Evolutionary conservation across 2,113 vertebrate species (phyloP).

Genomic region (Australoheros scitulus): DNA sequence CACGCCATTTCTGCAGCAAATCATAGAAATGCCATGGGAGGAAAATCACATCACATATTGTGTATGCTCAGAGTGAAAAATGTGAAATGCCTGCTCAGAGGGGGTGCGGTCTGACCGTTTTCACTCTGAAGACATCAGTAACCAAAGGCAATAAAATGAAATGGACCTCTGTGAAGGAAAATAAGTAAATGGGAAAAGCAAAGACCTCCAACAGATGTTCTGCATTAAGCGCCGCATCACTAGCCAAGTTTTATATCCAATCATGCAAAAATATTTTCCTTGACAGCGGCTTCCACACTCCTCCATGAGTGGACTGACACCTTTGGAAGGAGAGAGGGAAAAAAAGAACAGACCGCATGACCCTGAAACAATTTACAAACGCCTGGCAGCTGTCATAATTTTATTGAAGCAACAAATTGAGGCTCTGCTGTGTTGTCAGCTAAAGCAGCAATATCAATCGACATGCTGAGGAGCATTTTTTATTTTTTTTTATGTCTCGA

Average conservation of each 20-base stretch:
- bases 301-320: constrained; percentile 35
- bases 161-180: constrained; percentile 43
- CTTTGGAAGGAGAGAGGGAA: neutral
- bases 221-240: constrained; percentile 49
- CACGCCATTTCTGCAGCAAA: constrained; percentile 2
- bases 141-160: constrained; percentile 36
- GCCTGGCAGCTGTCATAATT: constrained; percentile 61
- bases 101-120: constrained; percentile 11
- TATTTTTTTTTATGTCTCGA: neutral
- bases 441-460: constrained; percentile 28
- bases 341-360: constrained; percentile 18
- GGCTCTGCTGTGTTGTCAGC: constrained; percentile 35
- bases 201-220: constrained; percentile 58
- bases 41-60: constrained; percentile 1
- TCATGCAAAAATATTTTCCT: constrained; percentile 57
- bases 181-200: constrained; percentile 47
- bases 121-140: constrained; percentile 39
- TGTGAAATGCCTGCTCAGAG: neutral
- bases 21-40: constrained; percentile 1
- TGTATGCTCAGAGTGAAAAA: constrained; percentile 19
- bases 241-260: constrained; percentile 56
- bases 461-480: constrained; percentile 15
- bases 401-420: constrained; percentile 66
- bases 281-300: constrained; percentile 44
- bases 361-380: constrained; percentile 53